A percentile compares a stretch with the other conserved stretches of the same genome.
These are phyloP conservation scores for Hypercompe scribonia DNA, from an alignment of 2,888 invertebrate genomes.

Conservation along the genomic window DNA sequence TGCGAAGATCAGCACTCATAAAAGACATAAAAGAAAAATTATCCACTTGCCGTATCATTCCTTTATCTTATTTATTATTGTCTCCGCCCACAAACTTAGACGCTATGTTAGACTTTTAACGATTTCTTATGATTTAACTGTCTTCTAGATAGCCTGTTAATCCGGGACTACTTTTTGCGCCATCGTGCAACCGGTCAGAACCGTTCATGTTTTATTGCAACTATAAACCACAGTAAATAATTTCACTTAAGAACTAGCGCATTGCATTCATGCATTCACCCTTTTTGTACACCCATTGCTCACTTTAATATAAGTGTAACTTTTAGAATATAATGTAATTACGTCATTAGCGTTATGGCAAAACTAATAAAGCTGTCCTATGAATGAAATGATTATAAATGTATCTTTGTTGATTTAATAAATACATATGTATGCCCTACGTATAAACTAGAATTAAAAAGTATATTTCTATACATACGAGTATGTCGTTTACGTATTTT, in stretches of 20 bases:
- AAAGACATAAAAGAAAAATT: slow-evolving; percentile 32
- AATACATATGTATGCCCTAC: too few species aligned
- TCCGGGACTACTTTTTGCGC: slow-evolving; percentile 71
- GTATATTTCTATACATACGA: too few species aligned
- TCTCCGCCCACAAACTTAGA: slow-evolving; percentile 62
- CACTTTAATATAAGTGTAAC: not conserved
- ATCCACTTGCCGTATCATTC: slow-evolving; percentile 43
- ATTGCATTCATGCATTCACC: slow-evolving; percentile 30
- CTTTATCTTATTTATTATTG: slow-evolving; percentile 68
- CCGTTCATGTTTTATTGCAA: slow-evolving; percentile 46
- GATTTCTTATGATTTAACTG: slow-evolving; percentile 76
- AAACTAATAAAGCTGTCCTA: too few species aligned
- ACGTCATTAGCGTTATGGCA: too few species aligned
- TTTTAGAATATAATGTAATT: not conserved
- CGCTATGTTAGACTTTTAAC: slow-evolving; percentile 60
- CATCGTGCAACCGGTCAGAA: slow-evolving; percentile 67
- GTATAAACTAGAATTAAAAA: too few species aligned
- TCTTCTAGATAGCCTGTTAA: slow-evolving; percentile 63
- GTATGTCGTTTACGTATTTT: not conserved
- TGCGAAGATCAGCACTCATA: slow-evolving; percentile 14
- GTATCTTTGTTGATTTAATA: too few species aligned
- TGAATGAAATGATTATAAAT: too few species aligned
- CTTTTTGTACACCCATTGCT: slow-evolving; percentile 32
- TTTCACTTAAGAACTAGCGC: slow-evolving; percentile 44
- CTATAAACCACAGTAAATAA: slow-evolving; percentile 47